Evolutionary conservation across 64 coral and sea anemone species (phyloP).

Genomic region (Actinia equina): DNA sequence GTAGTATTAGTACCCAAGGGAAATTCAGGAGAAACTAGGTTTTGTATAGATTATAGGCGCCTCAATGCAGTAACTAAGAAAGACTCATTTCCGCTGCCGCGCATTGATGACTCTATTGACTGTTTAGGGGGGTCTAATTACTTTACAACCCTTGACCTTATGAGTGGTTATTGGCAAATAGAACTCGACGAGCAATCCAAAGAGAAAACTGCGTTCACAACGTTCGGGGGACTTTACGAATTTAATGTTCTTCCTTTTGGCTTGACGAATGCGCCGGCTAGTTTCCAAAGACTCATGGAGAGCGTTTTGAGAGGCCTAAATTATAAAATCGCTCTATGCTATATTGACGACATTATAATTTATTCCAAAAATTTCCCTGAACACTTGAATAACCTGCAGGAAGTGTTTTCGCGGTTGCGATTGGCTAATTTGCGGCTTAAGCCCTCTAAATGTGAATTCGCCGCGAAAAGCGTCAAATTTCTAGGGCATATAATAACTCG

Average conservation of each 20-base stretch:
- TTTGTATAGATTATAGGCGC: background rate
- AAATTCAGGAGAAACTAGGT: background rate
- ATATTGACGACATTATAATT: constrained; percentile 35
- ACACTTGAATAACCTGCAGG: background rate
- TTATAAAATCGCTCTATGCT: constrained; percentile 21
- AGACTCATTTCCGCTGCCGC: constrained; percentile 27
- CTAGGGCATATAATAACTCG: constrained; percentile 5
- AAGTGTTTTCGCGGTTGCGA: constrained; percentile 23
- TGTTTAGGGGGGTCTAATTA: background rate
- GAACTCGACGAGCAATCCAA: background rate
- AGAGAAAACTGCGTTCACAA: constrained; percentile 27
- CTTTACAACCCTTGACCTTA: background rate
- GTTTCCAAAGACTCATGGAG: constrained; percentile 22
- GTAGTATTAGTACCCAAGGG: background rate
- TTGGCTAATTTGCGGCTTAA: constrained; percentile 28
- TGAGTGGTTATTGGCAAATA: constrained; percentile 29
- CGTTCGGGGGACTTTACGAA: constrained; percentile 32
- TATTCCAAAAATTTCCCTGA: constrained; percentile 3
- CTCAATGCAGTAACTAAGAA: constrained; percentile 3
- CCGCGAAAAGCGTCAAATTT: background rate
- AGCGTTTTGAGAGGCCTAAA: constrained; percentile 27
- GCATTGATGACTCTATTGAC: background rate
- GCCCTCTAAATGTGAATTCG: constrained; percentile 43
- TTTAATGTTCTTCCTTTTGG: constrained; percentile 25
- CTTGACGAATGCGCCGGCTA: background rate